These are phyloP conservation scores for Lottia gigantea DNA, from an alignment of 2,888 invertebrate genomes.

Conservation along the genomic window DNA sequence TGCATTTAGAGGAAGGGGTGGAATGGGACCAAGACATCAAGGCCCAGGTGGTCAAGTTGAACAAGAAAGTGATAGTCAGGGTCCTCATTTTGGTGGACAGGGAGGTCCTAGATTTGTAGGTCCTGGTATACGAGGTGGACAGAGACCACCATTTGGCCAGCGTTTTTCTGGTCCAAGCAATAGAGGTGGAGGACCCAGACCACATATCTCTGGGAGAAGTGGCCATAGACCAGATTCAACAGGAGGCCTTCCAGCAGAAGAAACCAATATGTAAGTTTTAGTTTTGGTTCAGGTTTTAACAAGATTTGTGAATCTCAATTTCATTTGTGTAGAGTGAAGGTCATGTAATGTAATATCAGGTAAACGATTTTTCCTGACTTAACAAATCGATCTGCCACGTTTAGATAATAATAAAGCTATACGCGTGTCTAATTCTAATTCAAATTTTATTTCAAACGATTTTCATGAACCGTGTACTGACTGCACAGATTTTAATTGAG, in stretches of 20 bases:
- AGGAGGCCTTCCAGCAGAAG: not conserved
- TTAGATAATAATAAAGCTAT: too few species aligned
- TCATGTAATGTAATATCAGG: too few species aligned
- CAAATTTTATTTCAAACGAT: too few species aligned
- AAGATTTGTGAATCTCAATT: too few species aligned
- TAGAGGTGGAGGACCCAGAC: constrained; percentile 16
- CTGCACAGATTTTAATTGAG: too few species aligned
- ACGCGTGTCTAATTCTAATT: too few species aligned
- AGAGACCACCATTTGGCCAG: constrained; percentile 3
- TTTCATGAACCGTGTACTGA: too few species aligned
- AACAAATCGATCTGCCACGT: too few species aligned
- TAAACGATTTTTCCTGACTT: too few species aligned
- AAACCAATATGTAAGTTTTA: too few species aligned
- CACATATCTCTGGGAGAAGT: not conserved
- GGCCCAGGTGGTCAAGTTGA: constrained; percentile 10
- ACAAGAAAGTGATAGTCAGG: not conserved
- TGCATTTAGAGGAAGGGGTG: constrained; percentile 27
- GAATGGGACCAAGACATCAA: constrained; percentile 22
- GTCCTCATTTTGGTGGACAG: not conserved
- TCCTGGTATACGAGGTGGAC: not conserved
- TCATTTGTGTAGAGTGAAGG: too few species aligned
- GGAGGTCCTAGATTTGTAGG: constrained; percentile 13
- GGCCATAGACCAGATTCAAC: not conserved
- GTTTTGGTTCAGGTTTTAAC: too few species aligned
- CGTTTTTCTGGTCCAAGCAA: constrained; percentile 7